These are phyloP conservation scores for Pleuronectes platessa DNA, from an alignment of 2,113 vertebrate genomes.

Conservation along the genomic window DNA sequence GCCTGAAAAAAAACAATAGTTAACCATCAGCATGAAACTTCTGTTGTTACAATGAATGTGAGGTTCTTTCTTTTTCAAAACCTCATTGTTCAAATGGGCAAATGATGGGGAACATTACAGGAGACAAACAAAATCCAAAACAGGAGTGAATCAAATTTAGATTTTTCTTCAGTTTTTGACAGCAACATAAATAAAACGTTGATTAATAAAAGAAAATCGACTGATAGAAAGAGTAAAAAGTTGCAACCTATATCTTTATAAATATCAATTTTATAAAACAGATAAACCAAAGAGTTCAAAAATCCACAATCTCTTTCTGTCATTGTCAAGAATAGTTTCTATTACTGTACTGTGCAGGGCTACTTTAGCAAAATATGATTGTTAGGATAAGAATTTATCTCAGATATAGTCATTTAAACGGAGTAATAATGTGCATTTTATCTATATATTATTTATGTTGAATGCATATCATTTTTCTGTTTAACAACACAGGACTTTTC, in stretches of 20 bases:
- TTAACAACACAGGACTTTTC: background rate
- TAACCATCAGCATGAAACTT: constrained; percentile 49
- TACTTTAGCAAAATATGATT: background rate
- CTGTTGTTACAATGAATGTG: constrained; percentile 58
- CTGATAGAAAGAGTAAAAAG: too few relatives aligned
- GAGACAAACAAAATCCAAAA: background rate
- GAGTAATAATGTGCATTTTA: background rate
- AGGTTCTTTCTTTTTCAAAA: constrained; percentile 61
- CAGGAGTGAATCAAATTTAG: constrained; percentile 2
- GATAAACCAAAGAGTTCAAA: background rate
- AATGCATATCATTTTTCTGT: background rate
- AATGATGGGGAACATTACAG: background rate
- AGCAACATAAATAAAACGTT: too few relatives aligned
- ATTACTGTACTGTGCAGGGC: background rate
- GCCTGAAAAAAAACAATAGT: constrained; percentile 19
- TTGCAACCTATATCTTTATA: background rate
- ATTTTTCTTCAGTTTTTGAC: too few relatives aligned
- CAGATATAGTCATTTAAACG: background rate
- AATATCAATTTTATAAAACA: background rate
- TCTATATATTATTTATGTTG: background rate
- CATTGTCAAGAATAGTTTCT: background rate
- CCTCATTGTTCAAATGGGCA: constrained; percentile 60
- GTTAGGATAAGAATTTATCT: background rate
- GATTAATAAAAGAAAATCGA: too few relatives aligned
- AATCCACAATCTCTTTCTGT: background rate